Percentiles rank a stretch among this genome's conserved stretches.
Conservation (phyloP, 2,888 invertebrate genomes). For the Torymus texanus region DNA sequence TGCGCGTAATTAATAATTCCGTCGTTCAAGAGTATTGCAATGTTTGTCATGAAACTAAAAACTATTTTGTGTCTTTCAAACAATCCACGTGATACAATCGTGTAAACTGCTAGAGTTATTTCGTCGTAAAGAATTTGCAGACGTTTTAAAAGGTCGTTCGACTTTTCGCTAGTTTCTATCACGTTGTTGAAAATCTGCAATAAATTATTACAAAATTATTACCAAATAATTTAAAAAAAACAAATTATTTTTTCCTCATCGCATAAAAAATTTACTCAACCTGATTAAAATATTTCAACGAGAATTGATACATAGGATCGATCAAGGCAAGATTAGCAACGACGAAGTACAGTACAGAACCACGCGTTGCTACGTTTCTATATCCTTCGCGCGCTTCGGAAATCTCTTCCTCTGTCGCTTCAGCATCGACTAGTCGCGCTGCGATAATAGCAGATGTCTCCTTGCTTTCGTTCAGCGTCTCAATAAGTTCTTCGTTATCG, state of each 20-base stretch:
- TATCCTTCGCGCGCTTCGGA: constrained; percentile 91
- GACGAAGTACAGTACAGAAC: constrained; percentile 93
- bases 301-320: constrained; percentile 98
- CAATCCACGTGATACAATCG: constrained; percentile 91
- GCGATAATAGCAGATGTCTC: constrained; percentile 94
- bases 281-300: constrained; percentile 90
- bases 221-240: too few relatives aligned
- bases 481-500: constrained; percentile 94
- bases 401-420: constrained; percentile 90
- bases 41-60: constrained; percentile 89
- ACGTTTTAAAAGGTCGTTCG: constrained; percentile 81
- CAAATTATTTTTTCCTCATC: too few relatives aligned
- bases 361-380: constrained; percentile 89
- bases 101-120: constrained; percentile 88
- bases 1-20: constrained; percentile 79
- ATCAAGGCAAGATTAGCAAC: constrained; percentile 91
- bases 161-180: constrained; percentile 85
- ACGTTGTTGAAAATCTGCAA: constrained; percentile 87
- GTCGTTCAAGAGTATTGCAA: constrained; percentile 83
- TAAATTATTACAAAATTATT: constrained; percentile 1
- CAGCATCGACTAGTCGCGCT: constrained; percentile 89
- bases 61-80: constrained; percentile 94
- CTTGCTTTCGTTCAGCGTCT: constrained; percentile 92
- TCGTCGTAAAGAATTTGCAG: constrained; percentile 84
- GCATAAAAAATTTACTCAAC: constrained; percentile 64